Evolutionary conservation across 92 coral and sea anemone species (phyloP).

Genomic region (Palythoa grandis): DNA sequence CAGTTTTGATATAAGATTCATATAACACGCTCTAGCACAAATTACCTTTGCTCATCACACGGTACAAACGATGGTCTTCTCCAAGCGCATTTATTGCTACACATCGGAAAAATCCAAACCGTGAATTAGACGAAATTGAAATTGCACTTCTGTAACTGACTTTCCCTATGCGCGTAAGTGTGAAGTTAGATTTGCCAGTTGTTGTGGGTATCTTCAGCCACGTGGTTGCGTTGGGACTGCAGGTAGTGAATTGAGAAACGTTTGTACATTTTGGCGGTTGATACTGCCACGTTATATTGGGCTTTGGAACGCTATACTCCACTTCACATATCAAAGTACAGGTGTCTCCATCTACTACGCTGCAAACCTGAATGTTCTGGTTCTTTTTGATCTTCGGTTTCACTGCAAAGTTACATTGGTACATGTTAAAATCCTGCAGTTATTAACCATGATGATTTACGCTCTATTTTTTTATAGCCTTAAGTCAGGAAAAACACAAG

Average conservation of each 20-base stretch:
- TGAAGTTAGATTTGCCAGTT: neutral
- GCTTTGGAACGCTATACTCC: slow-evolving; percentile 16
- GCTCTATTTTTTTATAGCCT: too few species aligned
- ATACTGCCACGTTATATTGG: slow-evolving; percentile 21
- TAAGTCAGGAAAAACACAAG: neutral
- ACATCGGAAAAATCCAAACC: slow-evolving; percentile 17
- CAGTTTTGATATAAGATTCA: neutral
- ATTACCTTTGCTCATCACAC: neutral
- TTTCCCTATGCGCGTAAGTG: neutral
- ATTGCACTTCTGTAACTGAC: slow-evolving; percentile 1
- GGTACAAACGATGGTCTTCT: neutral
- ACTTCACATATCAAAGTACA: slow-evolving; percentile 12
- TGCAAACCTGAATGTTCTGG: neutral
- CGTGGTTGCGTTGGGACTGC: neutral
- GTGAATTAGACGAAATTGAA: neutral
- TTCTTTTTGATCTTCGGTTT: slow-evolving; percentile 9
- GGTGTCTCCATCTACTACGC: neutral
- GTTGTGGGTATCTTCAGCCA: neutral
- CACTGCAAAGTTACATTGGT: neutral
- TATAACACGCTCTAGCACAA: neutral
- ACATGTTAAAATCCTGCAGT: neutral
- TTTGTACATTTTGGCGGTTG: slow-evolving; percentile 8
- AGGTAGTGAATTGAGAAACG: neutral
- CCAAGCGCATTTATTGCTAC: slow-evolving; percentile 6
- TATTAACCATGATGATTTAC: neutral